Conservation (phyloP, 2,797 vertebrate genomes). For the Heliangelus exortis region DNA sequence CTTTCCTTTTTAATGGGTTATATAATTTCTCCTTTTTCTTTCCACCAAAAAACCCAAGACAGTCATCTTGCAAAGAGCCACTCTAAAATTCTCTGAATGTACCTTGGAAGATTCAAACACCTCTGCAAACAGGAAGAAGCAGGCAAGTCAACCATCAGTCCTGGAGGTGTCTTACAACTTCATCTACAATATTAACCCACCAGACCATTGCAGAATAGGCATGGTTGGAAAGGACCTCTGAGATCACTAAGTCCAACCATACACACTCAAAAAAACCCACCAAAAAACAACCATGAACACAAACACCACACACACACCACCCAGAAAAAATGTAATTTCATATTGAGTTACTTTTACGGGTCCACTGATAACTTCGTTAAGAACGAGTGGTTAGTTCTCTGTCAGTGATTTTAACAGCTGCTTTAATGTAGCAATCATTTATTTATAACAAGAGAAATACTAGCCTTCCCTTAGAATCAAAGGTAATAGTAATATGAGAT, state of each 20-base stretch:
- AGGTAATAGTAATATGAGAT: not conserved
- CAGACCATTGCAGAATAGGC: not conserved
- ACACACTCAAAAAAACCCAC: too few species aligned
- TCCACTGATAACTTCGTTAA: not conserved
- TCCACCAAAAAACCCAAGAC: not conserved
- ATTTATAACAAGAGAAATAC: not conserved
- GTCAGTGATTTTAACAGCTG: not conserved
- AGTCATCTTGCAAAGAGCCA: not conserved
- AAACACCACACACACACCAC: too few species aligned
- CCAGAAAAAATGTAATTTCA: not conserved
- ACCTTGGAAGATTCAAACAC: not conserved
- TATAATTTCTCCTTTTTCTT: not conserved
- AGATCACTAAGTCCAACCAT: too few species aligned
- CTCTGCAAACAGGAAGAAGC: not conserved
- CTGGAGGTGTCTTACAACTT: not conserved
- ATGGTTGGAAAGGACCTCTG: too few species aligned
- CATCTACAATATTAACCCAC: not conserved
- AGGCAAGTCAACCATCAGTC: not conserved
- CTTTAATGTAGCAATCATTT: not conserved
- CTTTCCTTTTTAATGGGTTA: not conserved
- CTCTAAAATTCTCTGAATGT: not conserved
- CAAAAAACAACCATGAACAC: too few species aligned
- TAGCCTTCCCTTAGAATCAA: not conserved
- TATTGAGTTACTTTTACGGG: not conserved
- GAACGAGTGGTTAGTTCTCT: not conserved